These are phyloP conservation scores for Escarpia spicata DNA, from an alignment of 2,888 invertebrate genomes.

Conservation along the genomic window DNA sequence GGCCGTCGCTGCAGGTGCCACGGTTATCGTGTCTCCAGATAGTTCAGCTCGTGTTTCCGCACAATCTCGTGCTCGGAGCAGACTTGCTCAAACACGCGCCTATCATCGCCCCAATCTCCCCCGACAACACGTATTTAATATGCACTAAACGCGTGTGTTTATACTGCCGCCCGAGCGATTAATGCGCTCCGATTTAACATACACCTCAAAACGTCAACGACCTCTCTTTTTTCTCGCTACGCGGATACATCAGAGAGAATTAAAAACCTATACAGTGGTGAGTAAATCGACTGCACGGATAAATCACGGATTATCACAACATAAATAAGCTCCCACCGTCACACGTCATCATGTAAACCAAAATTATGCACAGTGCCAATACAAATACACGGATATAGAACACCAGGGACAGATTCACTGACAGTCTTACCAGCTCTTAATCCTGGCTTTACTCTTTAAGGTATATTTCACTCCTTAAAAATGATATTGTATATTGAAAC, in stretches of 20 bases:
- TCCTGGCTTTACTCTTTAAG: too few species aligned
- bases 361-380: background rate
- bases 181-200: background rate
- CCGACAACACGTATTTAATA: constrained; percentile 13
- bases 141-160: constrained; percentile 16
- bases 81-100: constrained; percentile 12
- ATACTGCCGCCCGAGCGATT: background rate
- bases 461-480: too few species aligned
- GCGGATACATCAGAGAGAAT: background rate
- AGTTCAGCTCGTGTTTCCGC: background rate
- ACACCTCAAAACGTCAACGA: background rate
- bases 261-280: background rate
- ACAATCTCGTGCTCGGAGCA: background rate
- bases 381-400: background rate
- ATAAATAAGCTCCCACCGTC: background rate
- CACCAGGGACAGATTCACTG: background rate
- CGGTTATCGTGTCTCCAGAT: background rate
- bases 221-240: background rate
- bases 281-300: background rate
- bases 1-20: background rate
- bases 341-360: background rate
- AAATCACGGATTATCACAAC: background rate
- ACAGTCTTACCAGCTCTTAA: too few species aligned
- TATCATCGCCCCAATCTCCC: background rate
- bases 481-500: too few species aligned